Evolutionary conservation across 2,113 vertebrate genomes (phyloP).

Genomic region (Tautogolabrus adspersus): DNA sequence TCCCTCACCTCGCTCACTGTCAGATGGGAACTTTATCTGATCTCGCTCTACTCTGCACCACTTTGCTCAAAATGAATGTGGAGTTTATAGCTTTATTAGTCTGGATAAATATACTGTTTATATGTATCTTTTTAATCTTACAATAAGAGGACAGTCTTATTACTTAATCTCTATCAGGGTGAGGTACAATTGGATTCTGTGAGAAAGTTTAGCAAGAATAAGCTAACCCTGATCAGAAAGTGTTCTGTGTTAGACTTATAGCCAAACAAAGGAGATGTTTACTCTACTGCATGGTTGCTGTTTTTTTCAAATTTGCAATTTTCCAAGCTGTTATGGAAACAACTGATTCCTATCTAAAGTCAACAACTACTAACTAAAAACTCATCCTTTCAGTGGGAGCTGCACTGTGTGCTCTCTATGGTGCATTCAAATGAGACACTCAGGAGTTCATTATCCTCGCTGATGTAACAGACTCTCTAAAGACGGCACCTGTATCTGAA

Average conservation of each 20-base stretch:
- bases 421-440: constrained; percentile 38
- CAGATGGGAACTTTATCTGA: not conserved
- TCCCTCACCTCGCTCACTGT: not conserved
- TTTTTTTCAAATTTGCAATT: not conserved
- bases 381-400: not conserved
- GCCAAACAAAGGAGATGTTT: not conserved
- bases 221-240: not conserved
- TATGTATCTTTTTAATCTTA: not conserved
- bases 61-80: not conserved
- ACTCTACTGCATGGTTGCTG: too few species aligned
- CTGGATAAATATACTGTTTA: not conserved
- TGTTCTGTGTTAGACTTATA: not conserved
- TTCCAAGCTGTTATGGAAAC: not conserved
- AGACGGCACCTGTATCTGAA: constrained; percentile 20
- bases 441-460: constrained; percentile 29
- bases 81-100: constrained; percentile 8
- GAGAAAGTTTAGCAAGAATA: constrained; percentile 10
- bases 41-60: not conserved
- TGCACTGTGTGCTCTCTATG: not conserved
- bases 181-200: constrained; percentile 10
- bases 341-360: not conserved
- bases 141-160: not conserved
- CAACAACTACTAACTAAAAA: not conserved
- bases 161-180: not conserved
- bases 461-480: constrained; percentile 33